Base-by-base conservation (phyloP, 2,888 invertebrate species). In the Andrena camellia region DNA sequence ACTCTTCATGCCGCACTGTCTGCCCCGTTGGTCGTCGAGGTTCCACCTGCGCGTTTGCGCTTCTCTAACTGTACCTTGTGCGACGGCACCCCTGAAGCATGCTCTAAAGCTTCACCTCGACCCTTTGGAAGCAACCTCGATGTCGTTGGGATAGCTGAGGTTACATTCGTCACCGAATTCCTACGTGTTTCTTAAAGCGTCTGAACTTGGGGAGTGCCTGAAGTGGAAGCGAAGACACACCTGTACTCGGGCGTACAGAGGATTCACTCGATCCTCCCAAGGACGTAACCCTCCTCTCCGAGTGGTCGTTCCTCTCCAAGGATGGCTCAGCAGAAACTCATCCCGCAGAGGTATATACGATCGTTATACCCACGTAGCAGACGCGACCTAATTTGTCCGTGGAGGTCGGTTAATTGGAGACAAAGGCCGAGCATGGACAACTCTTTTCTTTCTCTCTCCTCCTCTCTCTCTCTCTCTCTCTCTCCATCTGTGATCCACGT, bases 361-460 rank as follows among this genome's bases (percentile, higher is more conserved):
- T 86, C 86, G 86, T 86, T 86, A 86, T 66, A 84, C 35, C 83
- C 72, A 81, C 75, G 77, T 75, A 76, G 72, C 75, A 71, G 79
- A 86, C 86, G 86, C 87, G 86, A 86, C 89, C 90, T 91, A 91
- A 91, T 91, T 91, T 90, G 91, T 91, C 90, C 89, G 73, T 86
- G 86, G 85, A 85, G 77, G 86, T 83, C 81, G 88, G 90, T 90
- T 90, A 90, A 90, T 90, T 90, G 90, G 89, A 86, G 90, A 90
- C 89, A 88, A 86, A 88, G 84, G 82, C 84, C 79, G 83, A 79
- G 66, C 78, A 76, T 67, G 74, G 77, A 63, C 67, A 29, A 63
- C 23, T 79, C 67, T 54, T 69, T 68, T 42, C 48, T 66, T 67
- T 71, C 60, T 66, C 54, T 69, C 64, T 42, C 42, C 2, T 1